phyloP scores from a whole-genome alignment of 2,888 invertebrate species.

The Zele albiditarsus region DNA sequence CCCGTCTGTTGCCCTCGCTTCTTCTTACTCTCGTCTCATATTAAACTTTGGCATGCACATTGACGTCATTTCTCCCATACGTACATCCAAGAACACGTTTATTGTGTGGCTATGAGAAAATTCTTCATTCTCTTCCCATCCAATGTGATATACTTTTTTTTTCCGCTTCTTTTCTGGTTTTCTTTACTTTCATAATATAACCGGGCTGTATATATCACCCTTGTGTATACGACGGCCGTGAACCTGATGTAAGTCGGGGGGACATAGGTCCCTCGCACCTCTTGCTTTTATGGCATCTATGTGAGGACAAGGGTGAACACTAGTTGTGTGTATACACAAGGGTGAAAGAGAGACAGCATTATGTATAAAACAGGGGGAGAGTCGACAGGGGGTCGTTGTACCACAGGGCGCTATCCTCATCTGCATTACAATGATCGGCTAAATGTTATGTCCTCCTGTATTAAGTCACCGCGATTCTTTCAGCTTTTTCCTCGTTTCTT shows the following conservation, averaged over 20 bases:
- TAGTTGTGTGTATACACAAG: conserved; percentile 29
- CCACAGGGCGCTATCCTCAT: conserved; percentile 65
- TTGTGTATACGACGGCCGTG: conserved; percentile 30
- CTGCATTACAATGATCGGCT: conserved; percentile 68
- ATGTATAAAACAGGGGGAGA: conserved; percentile 44
- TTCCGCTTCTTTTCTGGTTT: conserved; percentile 25
- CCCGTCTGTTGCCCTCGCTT: conserved; percentile 53
- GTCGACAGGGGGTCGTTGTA: conserved; percentile 68
- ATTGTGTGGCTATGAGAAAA: conserved; percentile 65
- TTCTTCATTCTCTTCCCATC: conserved; percentile 52
- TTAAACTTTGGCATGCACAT: not conserved
- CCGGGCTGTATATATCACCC: conserved; percentile 47
- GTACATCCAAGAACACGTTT: conserved; percentile 36
- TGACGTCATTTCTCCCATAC: conserved; percentile 9
- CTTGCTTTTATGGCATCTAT: conserved; percentile 18
- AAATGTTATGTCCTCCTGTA: conserved; percentile 70
- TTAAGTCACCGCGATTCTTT: conserved; percentile 62
- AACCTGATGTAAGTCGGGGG: conserved; percentile 39
- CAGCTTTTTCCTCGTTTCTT: conserved; percentile 36
- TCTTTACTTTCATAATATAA: conserved; percentile 38
- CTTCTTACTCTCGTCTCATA: conserved; percentile 49
- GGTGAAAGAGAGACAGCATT: conserved; percentile 27
- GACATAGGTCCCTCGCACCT: conserved; percentile 36
- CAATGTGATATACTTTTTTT: conserved; percentile 13
- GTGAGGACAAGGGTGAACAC: conserved; percentile 33